A percentile compares a stretch with the other conserved stretches of the same genome.
These are phyloP conservation scores for Coenobita brevimanus DNA, from an alignment of 1,140 invertebrate species.

Conservation along the genomic window DNA sequence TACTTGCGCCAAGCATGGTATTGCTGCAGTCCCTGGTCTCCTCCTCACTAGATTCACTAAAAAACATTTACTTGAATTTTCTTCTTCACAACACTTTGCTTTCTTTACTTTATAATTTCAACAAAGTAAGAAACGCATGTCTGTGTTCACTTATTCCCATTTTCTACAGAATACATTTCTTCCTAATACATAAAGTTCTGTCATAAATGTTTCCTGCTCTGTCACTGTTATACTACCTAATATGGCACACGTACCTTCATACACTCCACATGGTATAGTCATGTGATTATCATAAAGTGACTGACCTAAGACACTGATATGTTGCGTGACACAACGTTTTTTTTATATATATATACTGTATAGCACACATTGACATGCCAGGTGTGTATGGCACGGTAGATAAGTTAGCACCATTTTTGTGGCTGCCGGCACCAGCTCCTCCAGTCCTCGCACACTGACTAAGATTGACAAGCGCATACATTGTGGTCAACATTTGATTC, in stretches of 20 bases:
- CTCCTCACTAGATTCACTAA: too few relatives aligned
- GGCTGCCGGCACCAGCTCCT: slow-evolving; percentile 43
- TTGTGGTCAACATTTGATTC: slow-evolving; percentile 64
- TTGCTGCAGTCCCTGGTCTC: too few relatives aligned
- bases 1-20: too few relatives aligned
- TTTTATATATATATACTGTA: slow-evolving; percentile 34
- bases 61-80: too few relatives aligned
- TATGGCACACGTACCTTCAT: slow-evolving; percentile 54
- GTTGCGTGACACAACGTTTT: slow-evolving; percentile 36
- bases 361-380: slow-evolving; percentile 37
- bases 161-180: too few relatives aligned
- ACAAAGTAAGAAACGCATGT: too few relatives aligned
- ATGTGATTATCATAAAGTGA: slow-evolving; percentile 24
- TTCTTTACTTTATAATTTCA: too few relatives aligned
- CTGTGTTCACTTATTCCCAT: too few relatives aligned
- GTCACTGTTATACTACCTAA: slow-evolving; percentile 21
- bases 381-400: slow-evolving; percentile 57
- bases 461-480: slow-evolving; percentile 67
- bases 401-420: slow-evolving; percentile 60
- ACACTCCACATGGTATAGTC: slow-evolving; percentile 15
- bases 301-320: slow-evolving; percentile 64
- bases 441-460: slow-evolving; percentile 62
- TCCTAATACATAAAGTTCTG: too few relatives aligned
- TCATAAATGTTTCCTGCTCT: too few relatives aligned
- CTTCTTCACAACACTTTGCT: too few relatives aligned